phyloP scores from a whole-genome alignment of 1,140 invertebrate species.

The Trissolcus basalis region DNA sequence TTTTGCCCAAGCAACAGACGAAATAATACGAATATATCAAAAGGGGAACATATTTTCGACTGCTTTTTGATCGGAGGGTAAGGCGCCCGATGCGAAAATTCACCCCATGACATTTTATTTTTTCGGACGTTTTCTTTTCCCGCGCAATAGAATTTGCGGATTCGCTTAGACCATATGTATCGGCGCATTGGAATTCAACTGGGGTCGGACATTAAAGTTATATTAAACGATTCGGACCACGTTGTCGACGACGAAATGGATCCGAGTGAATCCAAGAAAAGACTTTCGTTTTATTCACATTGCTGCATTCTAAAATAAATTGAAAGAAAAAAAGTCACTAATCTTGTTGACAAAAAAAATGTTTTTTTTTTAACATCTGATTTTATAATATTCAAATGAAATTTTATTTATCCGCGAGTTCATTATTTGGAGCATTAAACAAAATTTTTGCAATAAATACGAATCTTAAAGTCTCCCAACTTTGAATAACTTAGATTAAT shows the following conservation, averaged over 20 bases:
- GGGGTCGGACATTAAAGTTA: constrained; percentile 63
- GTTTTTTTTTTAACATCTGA: no score
- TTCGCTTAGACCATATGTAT: constrained; percentile 61
- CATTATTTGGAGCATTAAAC: no score
- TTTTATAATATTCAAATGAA: no score
- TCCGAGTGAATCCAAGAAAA: constrained; percentile 40
- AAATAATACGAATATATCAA: constrained; percentile 22
- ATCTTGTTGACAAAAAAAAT: no score
- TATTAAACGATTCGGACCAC: constrained; percentile 62
- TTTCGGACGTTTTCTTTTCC: constrained; percentile 53
- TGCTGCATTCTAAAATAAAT: constrained; percentile 16
- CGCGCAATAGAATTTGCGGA: constrained; percentile 56
- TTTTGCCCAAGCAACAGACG: constrained; percentile 17
- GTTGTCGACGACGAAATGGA: constrained; percentile 51
- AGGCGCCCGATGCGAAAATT: constrained; percentile 61
- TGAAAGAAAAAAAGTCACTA: no score
- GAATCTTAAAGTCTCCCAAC: no score
- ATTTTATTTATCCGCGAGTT: no score
- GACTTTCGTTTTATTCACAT: constrained; percentile 43
- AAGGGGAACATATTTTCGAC: constrained; percentile 12
- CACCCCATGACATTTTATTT: constrained; percentile 69
- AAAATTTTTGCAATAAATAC: no score
- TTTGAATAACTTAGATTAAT: constrained; percentile 6
- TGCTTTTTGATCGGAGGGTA: constrained; percentile 29
- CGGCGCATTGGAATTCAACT: constrained; percentile 61